Conservation (phyloP, 2,888 invertebrate genomes). For the Callosobruchus maculatus region DNA sequence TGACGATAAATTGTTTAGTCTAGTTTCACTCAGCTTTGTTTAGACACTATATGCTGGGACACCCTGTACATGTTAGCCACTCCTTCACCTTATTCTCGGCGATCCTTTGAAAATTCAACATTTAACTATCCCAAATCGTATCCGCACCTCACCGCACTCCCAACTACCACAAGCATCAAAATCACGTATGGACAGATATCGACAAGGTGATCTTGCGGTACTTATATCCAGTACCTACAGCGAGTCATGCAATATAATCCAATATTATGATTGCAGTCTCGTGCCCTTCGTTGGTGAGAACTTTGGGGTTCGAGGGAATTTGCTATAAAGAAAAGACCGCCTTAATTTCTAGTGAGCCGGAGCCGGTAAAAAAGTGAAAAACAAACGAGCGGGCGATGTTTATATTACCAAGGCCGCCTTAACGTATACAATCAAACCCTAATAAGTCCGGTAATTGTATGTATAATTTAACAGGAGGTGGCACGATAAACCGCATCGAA, state of each 20-base stretch:
- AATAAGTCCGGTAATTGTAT: slow-evolving; percentile 43
- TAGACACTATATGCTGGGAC: too few species aligned
- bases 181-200: too few species aligned
- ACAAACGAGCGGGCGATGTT: slow-evolving; percentile 24
- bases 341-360: background rate
- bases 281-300: background rate
- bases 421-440: slow-evolving; percentile 37
- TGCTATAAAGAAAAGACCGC: background rate
- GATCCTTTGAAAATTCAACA: too few species aligned
- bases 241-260: background rate
- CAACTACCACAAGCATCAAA: background rate
- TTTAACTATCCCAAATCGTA: too few species aligned
- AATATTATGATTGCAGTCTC: background rate
- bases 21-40: too few species aligned
- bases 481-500: slow-evolving; percentile 44
- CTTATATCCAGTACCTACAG: background rate
- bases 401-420: slow-evolving; percentile 30
- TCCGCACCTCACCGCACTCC: too few species aligned
- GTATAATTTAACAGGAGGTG: slow-evolving; percentile 45
- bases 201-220: background rate
- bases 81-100: too few species aligned
- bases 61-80: too few species aligned
- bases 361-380: background rate
- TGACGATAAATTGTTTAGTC: too few species aligned
- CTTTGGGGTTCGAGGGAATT: background rate